phyloP scores from a whole-genome alignment of 2,888 invertebrate genomes.

The Bombyx huttoni region DNA sequence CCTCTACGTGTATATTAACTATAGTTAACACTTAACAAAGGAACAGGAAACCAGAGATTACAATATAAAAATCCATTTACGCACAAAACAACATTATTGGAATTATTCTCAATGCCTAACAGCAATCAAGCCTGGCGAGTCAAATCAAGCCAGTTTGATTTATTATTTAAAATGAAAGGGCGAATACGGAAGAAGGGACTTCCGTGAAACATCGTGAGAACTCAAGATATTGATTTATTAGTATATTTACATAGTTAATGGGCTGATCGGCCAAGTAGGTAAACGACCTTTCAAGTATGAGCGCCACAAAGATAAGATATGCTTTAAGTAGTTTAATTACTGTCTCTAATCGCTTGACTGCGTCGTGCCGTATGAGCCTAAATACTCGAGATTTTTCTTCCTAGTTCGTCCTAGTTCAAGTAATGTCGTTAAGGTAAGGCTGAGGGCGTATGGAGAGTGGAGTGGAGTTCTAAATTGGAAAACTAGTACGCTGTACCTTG shows the following conservation, averaged over 20 bases:
- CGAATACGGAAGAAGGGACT: slow-evolving; percentile 24
- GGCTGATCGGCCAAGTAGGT: background rate
- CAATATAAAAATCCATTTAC: background rate
- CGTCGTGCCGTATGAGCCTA: background rate
- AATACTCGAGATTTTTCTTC: background rate
- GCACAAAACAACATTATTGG: background rate
- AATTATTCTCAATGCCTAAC: background rate
- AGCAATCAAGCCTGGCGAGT: background rate
- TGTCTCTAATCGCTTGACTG: background rate
- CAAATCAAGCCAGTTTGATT: background rate
- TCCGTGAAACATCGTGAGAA: slow-evolving; percentile 26
- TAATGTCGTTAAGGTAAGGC: background rate
- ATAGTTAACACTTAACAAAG: background rate
- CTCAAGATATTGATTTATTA: slow-evolving; percentile 10
- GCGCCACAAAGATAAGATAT: background rate
- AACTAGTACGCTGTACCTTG: too few relatives aligned
- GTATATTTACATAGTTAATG: background rate
- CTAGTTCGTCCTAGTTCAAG: background rate
- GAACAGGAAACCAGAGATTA: background rate
- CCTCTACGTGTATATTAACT: background rate
- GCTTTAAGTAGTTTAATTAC: background rate
- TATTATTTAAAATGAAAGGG: slow-evolving; percentile 8
- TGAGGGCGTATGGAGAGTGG: too few relatives aligned
- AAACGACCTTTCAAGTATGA: background rate
- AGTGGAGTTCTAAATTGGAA: too few relatives aligned